Evolutionary conservation across 2,113 vertebrate species (phyloP).

Genomic region (Anoplopoma fimbria): DNA sequence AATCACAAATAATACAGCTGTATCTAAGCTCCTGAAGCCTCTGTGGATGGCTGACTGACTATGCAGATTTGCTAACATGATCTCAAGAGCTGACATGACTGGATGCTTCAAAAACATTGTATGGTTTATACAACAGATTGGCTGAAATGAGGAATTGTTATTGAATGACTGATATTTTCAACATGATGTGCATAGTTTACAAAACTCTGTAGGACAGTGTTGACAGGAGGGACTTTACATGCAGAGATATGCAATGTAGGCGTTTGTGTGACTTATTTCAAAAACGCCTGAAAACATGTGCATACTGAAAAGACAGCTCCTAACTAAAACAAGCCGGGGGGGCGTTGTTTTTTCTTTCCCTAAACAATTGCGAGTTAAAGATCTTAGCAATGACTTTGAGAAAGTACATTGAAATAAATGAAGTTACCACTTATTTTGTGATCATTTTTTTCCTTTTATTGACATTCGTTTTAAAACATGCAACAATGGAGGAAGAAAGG

Average conservation of each 20-base stretch:
- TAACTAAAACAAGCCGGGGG: background rate
- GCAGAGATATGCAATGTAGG: constrained; percentile 23
- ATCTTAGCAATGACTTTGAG: background rate
- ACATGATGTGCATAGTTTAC: constrained; percentile 29
- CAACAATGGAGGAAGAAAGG: no score
- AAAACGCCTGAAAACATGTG: constrained; percentile 23
- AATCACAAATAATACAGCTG: constrained; percentile 72
- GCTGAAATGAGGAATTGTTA: constrained; percentile 33
- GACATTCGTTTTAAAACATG: no score
- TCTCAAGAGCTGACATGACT: constrained; percentile 59
- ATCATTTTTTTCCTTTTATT: no score
- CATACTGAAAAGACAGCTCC: constrained; percentile 12
- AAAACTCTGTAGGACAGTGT: constrained; percentile 1
- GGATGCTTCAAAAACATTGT: constrained; percentile 4
- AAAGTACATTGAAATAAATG: background rate
- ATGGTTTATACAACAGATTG: constrained; percentile 26
- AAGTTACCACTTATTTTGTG: background rate
- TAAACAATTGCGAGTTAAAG: background rate
- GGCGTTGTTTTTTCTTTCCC: background rate
- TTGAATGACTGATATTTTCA: constrained; percentile 38
- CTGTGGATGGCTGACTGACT: constrained; percentile 61
- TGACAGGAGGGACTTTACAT: constrained; percentile 12
- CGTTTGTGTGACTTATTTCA: constrained; percentile 39
- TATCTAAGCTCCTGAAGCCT: constrained; percentile 68
- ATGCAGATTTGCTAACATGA: constrained; percentile 73